phyloP scores from a whole-genome alignment of 1,140 invertebrate species.

The Drosophila navojoa region DNA sequence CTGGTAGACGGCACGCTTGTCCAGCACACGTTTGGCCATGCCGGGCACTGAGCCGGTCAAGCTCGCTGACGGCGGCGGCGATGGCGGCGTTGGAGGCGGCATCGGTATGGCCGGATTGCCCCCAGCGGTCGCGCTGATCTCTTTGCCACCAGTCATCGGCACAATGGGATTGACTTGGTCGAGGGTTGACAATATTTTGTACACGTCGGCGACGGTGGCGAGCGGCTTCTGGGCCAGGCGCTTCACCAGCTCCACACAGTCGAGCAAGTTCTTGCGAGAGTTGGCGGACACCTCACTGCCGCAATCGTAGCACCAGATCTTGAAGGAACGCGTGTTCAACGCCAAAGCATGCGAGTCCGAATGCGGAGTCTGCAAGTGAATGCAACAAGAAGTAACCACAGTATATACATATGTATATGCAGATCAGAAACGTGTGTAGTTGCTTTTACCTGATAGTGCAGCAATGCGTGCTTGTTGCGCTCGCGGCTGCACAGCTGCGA shows the following conservation, averaged over 20 bases:
- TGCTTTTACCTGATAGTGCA: conserved; percentile 87
- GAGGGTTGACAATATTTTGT: conserved; percentile 55
- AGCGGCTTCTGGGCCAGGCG: conserved; percentile 84
- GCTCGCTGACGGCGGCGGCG: conserved; percentile 34
- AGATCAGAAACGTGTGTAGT: too few species aligned
- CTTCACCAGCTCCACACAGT: conserved; percentile 87
- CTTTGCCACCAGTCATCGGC: conserved; percentile 39
- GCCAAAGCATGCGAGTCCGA: conserved; percentile 91
- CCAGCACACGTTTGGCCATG: conserved; percentile 64
- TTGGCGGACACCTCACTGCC: conserved; percentile 86
- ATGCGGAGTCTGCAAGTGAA: conserved; percentile 85
- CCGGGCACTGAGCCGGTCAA: conserved; percentile 50
- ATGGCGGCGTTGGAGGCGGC: conserved; percentile 51
- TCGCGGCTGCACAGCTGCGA: conserved; percentile 90
- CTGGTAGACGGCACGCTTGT: conserved; percentile 1
- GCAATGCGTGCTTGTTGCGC: conserved; percentile 89
- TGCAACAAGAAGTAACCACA: too few species aligned
- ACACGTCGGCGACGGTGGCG: conserved; percentile 35
- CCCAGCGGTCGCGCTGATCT: conserved; percentile 2
- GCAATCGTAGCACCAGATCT: conserved; percentile 90
- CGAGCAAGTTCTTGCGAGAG: conserved; percentile 87
- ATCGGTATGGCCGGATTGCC: conserved; percentile 44
- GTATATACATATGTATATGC: too few species aligned
- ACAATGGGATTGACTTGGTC: conserved; percentile 60
- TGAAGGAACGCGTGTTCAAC: conserved; percentile 89